A percentile compares a stretch with the other conserved stretches of the same genome.
phyloP scores from a whole-genome alignment of 2,797 vertebrate species.

The Typhlichthys subterraneus region DNA sequence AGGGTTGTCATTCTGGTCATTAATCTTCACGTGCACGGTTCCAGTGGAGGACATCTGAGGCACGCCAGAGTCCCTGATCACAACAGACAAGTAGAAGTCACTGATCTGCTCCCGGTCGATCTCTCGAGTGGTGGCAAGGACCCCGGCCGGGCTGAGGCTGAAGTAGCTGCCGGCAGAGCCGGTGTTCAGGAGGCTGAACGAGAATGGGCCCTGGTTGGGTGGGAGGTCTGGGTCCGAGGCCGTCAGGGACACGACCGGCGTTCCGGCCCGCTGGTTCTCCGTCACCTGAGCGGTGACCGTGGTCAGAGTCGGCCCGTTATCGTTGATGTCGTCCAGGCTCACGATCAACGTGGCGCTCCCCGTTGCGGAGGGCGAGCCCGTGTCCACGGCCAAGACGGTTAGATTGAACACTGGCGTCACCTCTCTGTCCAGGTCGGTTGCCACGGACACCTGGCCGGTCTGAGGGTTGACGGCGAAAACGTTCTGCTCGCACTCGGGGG shows the following conservation, averaged over 20 bases:
- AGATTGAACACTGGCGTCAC: conserved; percentile 89
- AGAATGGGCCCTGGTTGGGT: conserved; percentile 95
- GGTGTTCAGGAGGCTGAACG: conserved; percentile 86
- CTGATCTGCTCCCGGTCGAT: conserved; percentile 95
- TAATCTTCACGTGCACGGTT: conserved; percentile 88
- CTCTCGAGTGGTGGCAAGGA: conserved; percentile 89
- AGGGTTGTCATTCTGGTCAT: conserved; percentile 96
- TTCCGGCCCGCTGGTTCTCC: conserved; percentile 91
- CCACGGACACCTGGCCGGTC: conserved; percentile 93
- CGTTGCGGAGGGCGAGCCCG: conserved; percentile 88
- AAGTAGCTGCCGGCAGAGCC: conserved; percentile 91
- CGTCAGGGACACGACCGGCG: conserved; percentile 83
- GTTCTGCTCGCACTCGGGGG: conserved; percentile 82
- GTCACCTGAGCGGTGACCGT: conserved; percentile 84
- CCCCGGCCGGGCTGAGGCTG: conserved; percentile 85
- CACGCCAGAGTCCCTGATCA: conserved; percentile 92
- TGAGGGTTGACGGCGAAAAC: conserved; percentile 93
- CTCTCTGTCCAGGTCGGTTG: conserved; percentile 91
- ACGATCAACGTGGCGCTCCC: conserved; percentile 90
- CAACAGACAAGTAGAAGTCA: conserved; percentile 89
- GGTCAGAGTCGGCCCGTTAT: conserved; percentile 91
- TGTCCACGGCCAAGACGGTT: conserved; percentile 89
- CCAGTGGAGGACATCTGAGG: conserved; percentile 98
- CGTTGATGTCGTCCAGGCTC: conserved; percentile 94
- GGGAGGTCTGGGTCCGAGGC: conserved; percentile 91